Evolutionary conservation across 2,888 invertebrate species (phyloP), one percentile per base, ranked within the genome.

Genomic region (Coelinius sp.): DNA sequence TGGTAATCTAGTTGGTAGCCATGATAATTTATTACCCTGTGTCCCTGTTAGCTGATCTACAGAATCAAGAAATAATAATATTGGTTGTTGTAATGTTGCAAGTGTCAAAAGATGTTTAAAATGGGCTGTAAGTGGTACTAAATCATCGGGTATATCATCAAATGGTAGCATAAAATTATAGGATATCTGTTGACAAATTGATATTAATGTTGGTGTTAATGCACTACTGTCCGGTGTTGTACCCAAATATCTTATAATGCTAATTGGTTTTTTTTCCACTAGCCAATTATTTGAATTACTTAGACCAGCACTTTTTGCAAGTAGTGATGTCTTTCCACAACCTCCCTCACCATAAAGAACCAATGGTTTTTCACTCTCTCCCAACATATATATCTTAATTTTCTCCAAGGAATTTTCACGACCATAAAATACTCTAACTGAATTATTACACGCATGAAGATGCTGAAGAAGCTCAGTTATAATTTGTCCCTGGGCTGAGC

Each of bases 141-240:
- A 89, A 86, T 99, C 99, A 82, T 97, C 97, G 0, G 99, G 99
- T 69, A 98, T 97, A 68, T 95, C 94, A 84, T 97, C 97, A 86
- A 96, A 96, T 0, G 96, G 94, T 46, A 97, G 89, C 89, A 95
- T 95, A 83, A 94, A 95, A 88, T 97, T 97, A 89, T 97, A 97
- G 0, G 95, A 96, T 77, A 96, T 94, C 95, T 98, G 97, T 85
- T 97, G 96, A 86, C 97, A 98, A 76, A 99, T 95, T 41, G 97
- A 97, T 76, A 97, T 97, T 24, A 99, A 91, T 0, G 98, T 95
- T 0, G 98, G 98, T 0, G 97, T 96, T 53, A 98, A 90, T 24
- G 97, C 96, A 78, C 97, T 97, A 77, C 97, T 97, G 88, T 98
- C 98, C 0, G 99, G 98, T 10, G 98, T 98, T 0, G 98, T 98